Conservation (phyloP, 2,888 invertebrate genomes). For the Drosophila putrida region DNA sequence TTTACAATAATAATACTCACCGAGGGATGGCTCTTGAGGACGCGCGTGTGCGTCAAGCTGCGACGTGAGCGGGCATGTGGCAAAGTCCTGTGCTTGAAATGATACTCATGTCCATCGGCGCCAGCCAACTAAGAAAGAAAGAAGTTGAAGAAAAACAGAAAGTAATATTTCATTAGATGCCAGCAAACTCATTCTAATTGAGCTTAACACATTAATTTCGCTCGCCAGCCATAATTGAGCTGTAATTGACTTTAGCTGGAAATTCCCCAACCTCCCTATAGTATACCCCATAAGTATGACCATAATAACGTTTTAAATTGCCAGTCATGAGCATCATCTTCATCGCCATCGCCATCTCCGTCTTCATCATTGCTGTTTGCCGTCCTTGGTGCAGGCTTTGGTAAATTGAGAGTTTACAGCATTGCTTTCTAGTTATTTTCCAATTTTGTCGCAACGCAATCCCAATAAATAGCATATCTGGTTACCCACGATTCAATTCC, state of each 20-base stretch:
- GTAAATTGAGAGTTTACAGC: conserved; percentile 66
- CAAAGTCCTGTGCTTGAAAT: conserved; percentile 96
- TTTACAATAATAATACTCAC: conserved; percentile 88
- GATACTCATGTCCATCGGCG: conserved; percentile 93
- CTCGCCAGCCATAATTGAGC: conserved; percentile 68
- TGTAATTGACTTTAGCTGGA: conserved; percentile 66
- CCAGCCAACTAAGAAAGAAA: conserved; percentile 90
- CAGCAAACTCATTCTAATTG: conserved; percentile 61
- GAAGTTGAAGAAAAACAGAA: conserved; percentile 3
- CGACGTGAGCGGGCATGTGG: conserved; percentile 95
- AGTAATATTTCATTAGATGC: conserved; percentile 49
- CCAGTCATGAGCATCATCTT: conserved; percentile 59
- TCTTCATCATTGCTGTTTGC: conserved; percentile 41
- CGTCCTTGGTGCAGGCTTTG: conserved; percentile 43
- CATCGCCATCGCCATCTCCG: neutral
- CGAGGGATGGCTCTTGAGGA: conserved; percentile 93
- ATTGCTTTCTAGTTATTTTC: conserved; percentile 59
- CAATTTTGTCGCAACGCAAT: conserved; percentile 49
- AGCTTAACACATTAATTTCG: conserved; percentile 67
- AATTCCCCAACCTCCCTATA: conserved; percentile 15
- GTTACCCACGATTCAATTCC: conserved; percentile 42
- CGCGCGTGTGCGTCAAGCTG: conserved; percentile 94
- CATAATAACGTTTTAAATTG: conserved; percentile 77
- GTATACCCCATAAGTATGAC: conserved; percentile 6
- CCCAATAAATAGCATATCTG: conserved; percentile 54